Percentiles rank a stretch among this genome's conserved stretches.
Conservation (phyloP, 2,797 vertebrate species). For the Xiphophorus birchmanni region DNA sequence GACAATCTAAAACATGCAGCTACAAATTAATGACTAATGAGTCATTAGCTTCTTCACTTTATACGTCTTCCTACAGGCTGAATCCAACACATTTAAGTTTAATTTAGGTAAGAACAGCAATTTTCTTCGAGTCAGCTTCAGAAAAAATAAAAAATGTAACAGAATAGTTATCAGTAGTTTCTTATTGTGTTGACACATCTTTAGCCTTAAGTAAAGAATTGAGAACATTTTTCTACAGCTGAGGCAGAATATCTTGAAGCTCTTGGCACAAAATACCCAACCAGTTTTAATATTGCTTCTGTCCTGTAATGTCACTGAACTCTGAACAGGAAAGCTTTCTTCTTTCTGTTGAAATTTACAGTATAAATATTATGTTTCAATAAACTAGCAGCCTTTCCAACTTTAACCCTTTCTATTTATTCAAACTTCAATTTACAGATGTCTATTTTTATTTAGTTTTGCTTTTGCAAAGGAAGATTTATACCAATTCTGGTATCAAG, state of each 20-base stretch:
- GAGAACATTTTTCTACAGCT: constrained; percentile 8
- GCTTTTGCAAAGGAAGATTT: not conserved
- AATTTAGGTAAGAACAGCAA: constrained; percentile 7
- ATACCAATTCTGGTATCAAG: not conserved
- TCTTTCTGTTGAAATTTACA: not conserved
- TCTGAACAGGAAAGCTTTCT: not conserved
- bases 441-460: not conserved
- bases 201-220: constrained; percentile 34
- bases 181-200: constrained; percentile 44
- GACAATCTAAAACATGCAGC: not conserved
- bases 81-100: not conserved
- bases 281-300: not conserved
- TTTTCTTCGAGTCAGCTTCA: not conserved
- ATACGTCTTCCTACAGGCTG: constrained; percentile 11
- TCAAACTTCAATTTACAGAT: not conserved
- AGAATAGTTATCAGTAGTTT: constrained; percentile 52
- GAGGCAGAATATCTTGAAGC: not conserved
- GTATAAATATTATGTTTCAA: not conserved
- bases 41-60: not conserved
- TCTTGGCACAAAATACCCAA: constrained; percentile 13
- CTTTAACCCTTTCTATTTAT: not conserved
- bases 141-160: constrained; percentile 26
- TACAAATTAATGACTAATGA: not conserved
- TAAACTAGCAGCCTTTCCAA: not conserved
- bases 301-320: not conserved